Percentiles rank a stretch among this genome's conserved stretches.
Evolutionary conservation across 2,113 vertebrate species (phyloP).

Genomic region (Trematomus loennbergii): DNA sequence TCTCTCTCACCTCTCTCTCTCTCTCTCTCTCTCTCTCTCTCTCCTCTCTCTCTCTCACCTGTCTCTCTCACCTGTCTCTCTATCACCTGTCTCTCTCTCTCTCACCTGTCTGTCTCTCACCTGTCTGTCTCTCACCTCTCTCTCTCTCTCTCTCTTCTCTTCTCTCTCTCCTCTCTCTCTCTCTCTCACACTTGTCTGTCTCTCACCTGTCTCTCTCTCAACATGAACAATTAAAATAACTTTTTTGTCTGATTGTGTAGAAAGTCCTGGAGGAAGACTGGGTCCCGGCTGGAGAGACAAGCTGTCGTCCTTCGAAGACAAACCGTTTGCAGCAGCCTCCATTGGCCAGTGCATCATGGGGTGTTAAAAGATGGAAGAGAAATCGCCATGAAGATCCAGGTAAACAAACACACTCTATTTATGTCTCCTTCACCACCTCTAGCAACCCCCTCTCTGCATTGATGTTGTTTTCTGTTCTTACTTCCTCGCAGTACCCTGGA

Average conservation of each 20-base stretch:
- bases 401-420: background rate
- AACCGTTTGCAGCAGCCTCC: slow-evolving; percentile 92
- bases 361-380: slow-evolving; percentile 86
- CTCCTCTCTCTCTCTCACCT: no score
- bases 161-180: no score
- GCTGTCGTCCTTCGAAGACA: slow-evolving; percentile 87
- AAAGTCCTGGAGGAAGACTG: slow-evolving; percentile 89
- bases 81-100: no score
- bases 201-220: no score
- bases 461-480: background rate
- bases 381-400: slow-evolving; percentile 94
- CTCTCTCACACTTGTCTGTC: no score
- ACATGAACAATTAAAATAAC: no score
- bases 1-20: no score
- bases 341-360: slow-evolving; percentile 92
- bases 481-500: slow-evolving; percentile 87
- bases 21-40: no score
- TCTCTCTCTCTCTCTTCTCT: no score
- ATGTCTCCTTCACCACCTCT: background rate
- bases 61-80: no score
- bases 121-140: no score
- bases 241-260: slow-evolving; percentile 66
- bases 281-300: slow-evolving; percentile 86
- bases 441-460: background rate
- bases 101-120: no score